Base-by-base conservation (phyloP, 2,113 vertebrate species). In the Sclerurus mexicanus region DNA sequence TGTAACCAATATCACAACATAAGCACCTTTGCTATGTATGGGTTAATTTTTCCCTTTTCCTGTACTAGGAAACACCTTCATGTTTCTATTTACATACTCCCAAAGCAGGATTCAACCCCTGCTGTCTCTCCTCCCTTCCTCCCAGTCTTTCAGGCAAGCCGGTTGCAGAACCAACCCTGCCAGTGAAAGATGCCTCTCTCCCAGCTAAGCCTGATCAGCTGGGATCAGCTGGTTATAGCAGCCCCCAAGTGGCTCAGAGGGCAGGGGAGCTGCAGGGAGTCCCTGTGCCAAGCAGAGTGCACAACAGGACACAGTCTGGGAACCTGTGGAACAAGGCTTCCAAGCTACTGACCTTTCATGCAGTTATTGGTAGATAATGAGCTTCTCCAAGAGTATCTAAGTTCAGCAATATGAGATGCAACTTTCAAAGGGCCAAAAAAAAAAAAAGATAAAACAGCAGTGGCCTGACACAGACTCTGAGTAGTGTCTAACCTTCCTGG, bases 161-260 rank as follows among this genome's bases (percentile, higher is more conserved):
- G 24, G 79, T 17, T 63, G 42, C 56, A 27, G 31, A 27, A 77
- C 88, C 86, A 92, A 73, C 39, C 35, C 40, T 59, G n/a, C 18
- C 63, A 88, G 63, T 39, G 46, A 93, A 91, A 75, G 58, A 91
- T 40, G 0, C 53, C 31, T 42, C 62, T 50, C 71, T 52, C 40
- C 31, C 67, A 60, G 89, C 49, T 93, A 89, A 95, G 80, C 86
- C 89, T 67, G 60, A 89, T 95, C 66, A 94, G 84, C 96, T 85
- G 68, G 82, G 75, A 96, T 92, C 87, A 90, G 78, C 81, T 79
- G 75, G 58, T 56, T 88, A 80, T 6, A 82, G 75, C 53, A 76
- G 77, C 53, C 3, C 0, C 37, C 30, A 56, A 69, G 86, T 30
- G 44, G 56, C 73, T 90, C 77, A 78, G 33, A 55, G 19, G 47